Conservation (phyloP, 1,140 invertebrate genomes). For the Liolophura sinensis region DNA sequence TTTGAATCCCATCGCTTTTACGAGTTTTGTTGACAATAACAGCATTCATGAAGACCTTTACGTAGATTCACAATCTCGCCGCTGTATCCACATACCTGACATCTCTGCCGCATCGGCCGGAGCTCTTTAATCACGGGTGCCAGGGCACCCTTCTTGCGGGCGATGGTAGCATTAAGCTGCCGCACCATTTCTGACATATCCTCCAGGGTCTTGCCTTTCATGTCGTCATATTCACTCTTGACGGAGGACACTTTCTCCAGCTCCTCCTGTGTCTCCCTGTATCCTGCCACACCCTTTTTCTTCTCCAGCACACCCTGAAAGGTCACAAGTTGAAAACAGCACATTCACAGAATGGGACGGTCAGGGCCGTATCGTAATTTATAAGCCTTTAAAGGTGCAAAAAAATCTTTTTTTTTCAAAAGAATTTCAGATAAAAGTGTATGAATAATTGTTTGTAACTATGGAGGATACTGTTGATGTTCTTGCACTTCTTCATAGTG, state of each 20-base stretch:
- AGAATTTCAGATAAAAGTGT: no score
- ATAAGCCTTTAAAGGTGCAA: no score
- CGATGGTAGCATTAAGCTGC: slow-evolving; percentile 64
- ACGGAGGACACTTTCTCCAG: slow-evolving; percentile 65
- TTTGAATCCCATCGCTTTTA: no score
- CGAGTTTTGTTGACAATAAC: no score
- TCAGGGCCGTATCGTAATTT: no score
- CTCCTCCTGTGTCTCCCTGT: slow-evolving; percentile 62
- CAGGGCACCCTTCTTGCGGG: slow-evolving; percentile 64
- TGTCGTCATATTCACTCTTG: slow-evolving; percentile 65
- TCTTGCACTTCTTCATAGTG: no score
- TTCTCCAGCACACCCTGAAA: slow-evolving; percentile 50
- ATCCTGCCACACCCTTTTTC: slow-evolving; percentile 63
- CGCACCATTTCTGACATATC: slow-evolving; percentile 65
- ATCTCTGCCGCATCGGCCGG: slow-evolving; percentile 64
- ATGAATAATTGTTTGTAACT: no score
- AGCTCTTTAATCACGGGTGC: slow-evolving; percentile 70
- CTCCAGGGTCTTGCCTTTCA: slow-evolving; percentile 64
- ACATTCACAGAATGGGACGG: neutral
- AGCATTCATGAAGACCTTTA: no score
- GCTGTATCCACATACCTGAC: slow-evolving; percentile 45
- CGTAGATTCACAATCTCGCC: no score
- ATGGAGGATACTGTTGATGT: no score
- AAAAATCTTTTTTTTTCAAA: no score
- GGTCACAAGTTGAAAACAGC: slow-evolving; percentile 2